Conservation (phyloP, 1,140 invertebrate species). For the Cydia splendana region DNA sequence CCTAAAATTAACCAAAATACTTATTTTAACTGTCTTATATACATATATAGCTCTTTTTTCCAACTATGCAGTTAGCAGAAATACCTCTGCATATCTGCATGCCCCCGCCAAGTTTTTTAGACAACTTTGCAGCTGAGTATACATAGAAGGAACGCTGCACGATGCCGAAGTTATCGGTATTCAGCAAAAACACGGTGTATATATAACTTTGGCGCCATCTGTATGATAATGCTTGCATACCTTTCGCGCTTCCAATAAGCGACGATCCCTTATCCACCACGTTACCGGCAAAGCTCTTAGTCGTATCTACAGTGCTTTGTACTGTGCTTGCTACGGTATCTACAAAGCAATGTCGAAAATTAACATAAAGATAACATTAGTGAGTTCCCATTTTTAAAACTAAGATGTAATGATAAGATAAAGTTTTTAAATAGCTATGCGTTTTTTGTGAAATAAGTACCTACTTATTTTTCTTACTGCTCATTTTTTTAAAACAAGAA, state of each 20-base stretch:
- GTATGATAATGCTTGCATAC: constrained; percentile 32
- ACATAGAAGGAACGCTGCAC: not conserved
- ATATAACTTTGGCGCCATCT: not conserved
- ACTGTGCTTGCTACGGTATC: constrained; percentile 43
- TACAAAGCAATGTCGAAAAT: constrained; percentile 29
- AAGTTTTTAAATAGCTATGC: too few relatives aligned
- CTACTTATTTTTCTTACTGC: too few relatives aligned
- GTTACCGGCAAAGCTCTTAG: constrained; percentile 34
- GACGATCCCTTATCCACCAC: constrained; percentile 33
- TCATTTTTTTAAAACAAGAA: too few relatives aligned
- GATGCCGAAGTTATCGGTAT: not conserved
- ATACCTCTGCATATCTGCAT: too few relatives aligned
- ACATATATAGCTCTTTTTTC: too few relatives aligned
- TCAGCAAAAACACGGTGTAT: constrained; percentile 1
- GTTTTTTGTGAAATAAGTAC: too few relatives aligned
- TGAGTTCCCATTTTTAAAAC: not conserved
- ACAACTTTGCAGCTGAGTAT: not conserved
- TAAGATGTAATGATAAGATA: too few relatives aligned
- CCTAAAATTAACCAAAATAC: too few relatives aligned
- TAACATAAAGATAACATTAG: not conserved
- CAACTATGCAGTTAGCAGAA: too few relatives aligned
- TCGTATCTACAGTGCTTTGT: constrained; percentile 40
- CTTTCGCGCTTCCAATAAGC: constrained; percentile 37
- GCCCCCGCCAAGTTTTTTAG: too few relatives aligned
- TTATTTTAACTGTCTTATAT: too few relatives aligned